These are phyloP conservation scores for Heliothis subflexa DNA, from an alignment of 1,140 invertebrate species.

Conservation along the genomic window DNA sequence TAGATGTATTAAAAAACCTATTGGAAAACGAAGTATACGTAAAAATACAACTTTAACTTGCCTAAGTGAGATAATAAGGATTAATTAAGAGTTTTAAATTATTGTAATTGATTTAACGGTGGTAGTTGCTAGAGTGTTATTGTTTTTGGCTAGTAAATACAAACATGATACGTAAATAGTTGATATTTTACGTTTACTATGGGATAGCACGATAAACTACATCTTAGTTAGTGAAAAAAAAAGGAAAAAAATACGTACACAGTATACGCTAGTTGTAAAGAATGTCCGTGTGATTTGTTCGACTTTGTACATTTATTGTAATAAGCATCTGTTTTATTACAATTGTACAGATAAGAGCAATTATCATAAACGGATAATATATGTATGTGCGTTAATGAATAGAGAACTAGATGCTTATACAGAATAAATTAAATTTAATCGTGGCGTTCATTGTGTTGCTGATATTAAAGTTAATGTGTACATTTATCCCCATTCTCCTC, in stretches of 20 bases:
- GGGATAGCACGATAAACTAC: constrained; percentile 67
- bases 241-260: constrained; percentile 78
- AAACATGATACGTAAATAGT: constrained; percentile 77
- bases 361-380: constrained; percentile 66
- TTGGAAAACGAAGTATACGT: constrained; percentile 86
- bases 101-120: constrained; percentile 82
- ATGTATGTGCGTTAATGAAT: constrained; percentile 79
- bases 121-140: constrained; percentile 82
- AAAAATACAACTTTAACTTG: constrained; percentile 84
- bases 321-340: constrained; percentile 29
- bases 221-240: constrained; percentile 80
- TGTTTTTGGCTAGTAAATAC: constrained; percentile 77
- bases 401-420: constrained; percentile 80
- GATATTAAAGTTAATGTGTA: constrained; percentile 46
- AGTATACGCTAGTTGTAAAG: constrained; percentile 85
- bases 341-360: constrained; percentile 50
- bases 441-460: constrained; percentile 69
- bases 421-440: constrained; percentile 66
- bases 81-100: constrained; percentile 84
- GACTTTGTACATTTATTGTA: constrained; percentile 44
- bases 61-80: constrained; percentile 84
- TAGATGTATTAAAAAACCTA: constrained; percentile 80
- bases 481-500: constrained; percentile 43
- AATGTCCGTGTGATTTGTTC: constrained; percentile 59
- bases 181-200: constrained; percentile 73